Evolutionary conservation across 2,888 invertebrate genomes (phyloP), one percentile per base, ranked within the genome.

Genomic region (Corythucha ciliata): DNA sequence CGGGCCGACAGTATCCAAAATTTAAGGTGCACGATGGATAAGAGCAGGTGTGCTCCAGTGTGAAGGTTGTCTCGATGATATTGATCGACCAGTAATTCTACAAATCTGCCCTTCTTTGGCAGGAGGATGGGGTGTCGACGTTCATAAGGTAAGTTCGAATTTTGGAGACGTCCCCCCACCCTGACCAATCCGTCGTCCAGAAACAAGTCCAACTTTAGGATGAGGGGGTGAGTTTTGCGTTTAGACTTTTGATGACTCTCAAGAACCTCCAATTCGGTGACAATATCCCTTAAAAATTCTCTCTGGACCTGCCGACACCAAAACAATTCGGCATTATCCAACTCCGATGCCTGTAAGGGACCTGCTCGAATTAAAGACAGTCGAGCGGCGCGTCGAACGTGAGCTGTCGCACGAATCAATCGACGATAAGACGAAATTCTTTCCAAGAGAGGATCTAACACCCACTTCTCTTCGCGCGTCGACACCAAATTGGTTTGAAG

Each of bases 91-190:
- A 44, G 29, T 16, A 44, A n/a, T 14, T n/a, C 29, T 16, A 44
- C 44, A 6, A 16, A 44, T 2, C 20, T 27, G 16, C 22, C 44
- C 25, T 16, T 5, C 18, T 44, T 44, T 3, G 44, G 44, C 27
- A 44, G 22, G 25, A 44, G 27, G 7, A 27, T 16, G 14, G 44
- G 44, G 27, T 44, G 44, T 21, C 27, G 27, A n/a, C 29, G 39
- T 10, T 39, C 21, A 24, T 56, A 56, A 8, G 59, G 57, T 3
- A 44, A 12, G n/a, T 16, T 18, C 4, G 44, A 14, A 26, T 26
- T 44, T n/a, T n/a, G n/a, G n/a, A n/a, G n/a, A n/a, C n/a, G n/a
- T n/a, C n/a, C n/a, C n/a, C n/a, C 36, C n/a, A 36, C 36, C 36
- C 36, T 36, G 8, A 36, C 7, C 8, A 36, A 7, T 7, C 36